These are phyloP conservation scores for Operophtera brumata DNA, from an alignment of 2,888 invertebrate genomes.

Conservation along the genomic window DNA sequence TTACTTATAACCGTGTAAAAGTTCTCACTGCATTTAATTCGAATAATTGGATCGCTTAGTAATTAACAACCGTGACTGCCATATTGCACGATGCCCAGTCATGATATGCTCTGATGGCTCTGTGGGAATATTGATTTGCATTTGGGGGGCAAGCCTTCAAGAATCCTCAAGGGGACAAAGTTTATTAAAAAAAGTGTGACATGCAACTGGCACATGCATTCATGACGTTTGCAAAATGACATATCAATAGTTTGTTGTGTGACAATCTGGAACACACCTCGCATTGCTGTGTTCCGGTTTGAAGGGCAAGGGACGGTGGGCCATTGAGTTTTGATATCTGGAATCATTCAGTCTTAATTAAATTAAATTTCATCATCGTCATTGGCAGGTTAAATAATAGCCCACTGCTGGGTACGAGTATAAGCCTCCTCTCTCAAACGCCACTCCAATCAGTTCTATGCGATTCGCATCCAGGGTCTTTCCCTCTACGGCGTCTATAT, in stretches of 20 bases:
- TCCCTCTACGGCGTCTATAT: too few species aligned
- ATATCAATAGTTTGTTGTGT: not conserved
- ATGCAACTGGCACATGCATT: constrained; percentile 3
- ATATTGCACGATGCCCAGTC: constrained; percentile 58
- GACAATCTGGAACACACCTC: too few species aligned
- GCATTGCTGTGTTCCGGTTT: too few species aligned
- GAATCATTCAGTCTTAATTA: too few species aligned
- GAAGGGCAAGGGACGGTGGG: too few species aligned
- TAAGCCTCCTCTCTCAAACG: too few species aligned
- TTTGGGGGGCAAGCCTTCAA: constrained; percentile 2
- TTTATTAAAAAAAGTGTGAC: not conserved
- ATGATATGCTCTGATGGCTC: constrained; percentile 51
- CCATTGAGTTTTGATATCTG: too few species aligned
- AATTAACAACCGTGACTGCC: constrained; percentile 56
- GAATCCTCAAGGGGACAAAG: constrained; percentile 4
- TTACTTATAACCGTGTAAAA: constrained; percentile 24
- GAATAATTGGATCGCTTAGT: constrained; percentile 55
- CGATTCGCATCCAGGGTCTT: too few species aligned
- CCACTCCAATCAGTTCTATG: too few species aligned
- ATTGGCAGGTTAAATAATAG: too few species aligned
- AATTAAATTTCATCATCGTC: too few species aligned
- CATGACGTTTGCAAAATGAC: constrained; percentile 3
- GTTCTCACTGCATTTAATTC: constrained; percentile 38
- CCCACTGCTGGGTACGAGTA: too few species aligned
- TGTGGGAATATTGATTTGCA: constrained; percentile 46